Evolutionary conservation across 37 sponge, comb jelly and placozoan genomes (phyloP).

Genomic region (Sycon ciliatum): DNA sequence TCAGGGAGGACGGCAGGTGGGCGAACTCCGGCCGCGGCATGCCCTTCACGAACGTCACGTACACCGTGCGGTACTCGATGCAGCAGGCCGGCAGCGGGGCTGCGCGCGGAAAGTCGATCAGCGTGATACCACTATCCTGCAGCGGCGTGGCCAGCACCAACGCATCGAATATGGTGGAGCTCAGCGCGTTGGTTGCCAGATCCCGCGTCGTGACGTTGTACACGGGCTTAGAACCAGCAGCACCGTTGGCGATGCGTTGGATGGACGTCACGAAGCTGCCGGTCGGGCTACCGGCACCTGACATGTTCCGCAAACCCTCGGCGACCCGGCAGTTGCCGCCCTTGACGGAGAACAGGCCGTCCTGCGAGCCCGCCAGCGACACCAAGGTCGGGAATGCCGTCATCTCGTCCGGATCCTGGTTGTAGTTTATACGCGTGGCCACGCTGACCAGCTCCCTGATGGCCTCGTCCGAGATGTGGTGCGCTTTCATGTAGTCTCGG

Average conservation of each 20-base stretch:
- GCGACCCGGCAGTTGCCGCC: conserved; percentile 68
- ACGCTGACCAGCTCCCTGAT: conserved; percentile 56
- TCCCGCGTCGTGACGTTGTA: not conserved
- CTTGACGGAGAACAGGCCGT: conserved; percentile 56
- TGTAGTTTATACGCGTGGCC: conserved; percentile 58
- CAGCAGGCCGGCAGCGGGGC: conserved; percentile 35
- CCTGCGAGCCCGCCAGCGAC: conserved; percentile 63
- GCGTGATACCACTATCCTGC: conserved; percentile 34
- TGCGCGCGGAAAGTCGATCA: conserved; percentile 43
- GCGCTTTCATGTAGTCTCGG: conserved; percentile 26
- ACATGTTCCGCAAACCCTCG: not conserved
- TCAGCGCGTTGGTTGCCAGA: not conserved
- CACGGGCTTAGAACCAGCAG: too few relatives aligned
- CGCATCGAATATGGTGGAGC: conserved; percentile 45
- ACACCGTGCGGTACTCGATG: conserved; percentile 59
- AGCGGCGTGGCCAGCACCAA: conserved; percentile 70
- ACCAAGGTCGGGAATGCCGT: conserved; percentile 50
- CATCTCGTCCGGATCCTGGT: conserved; percentile 42
- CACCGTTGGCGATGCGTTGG: too few relatives aligned
- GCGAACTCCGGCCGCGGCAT: conserved; percentile 43
- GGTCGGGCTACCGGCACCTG: conserved; percentile 1
- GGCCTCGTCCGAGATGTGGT: not conserved
- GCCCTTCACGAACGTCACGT: conserved; percentile 63
- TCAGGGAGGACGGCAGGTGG: conserved; percentile 15
- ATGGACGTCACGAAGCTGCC: too few relatives aligned